Evolutionary conservation across 1,140 invertebrate genomes (phyloP), one percentile per base, ranked within the genome.

Genomic region (Aphidius gifuensis): DNA sequence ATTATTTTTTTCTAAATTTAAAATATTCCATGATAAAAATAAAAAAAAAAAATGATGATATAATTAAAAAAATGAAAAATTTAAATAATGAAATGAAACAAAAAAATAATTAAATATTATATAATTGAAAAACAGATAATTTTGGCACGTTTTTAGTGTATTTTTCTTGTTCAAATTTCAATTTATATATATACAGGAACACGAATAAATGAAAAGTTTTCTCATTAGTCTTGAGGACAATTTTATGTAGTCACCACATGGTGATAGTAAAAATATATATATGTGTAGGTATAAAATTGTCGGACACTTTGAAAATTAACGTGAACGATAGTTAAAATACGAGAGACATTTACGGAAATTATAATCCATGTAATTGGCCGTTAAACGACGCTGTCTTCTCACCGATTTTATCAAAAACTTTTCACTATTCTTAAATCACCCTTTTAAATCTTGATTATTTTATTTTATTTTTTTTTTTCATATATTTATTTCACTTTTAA

Each of bases 291-390:
- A 23, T 42, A 40, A n/a, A 47, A 40, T 55, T n/a, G 49, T 51
- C 55, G 45, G 44, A 55, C 48, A 54, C 16, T 47, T 45, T 54
- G 7, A 21, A 21, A 23, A 58, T 21, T 57, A 44, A 54, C 7
- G 49, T 8, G 44, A 50, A 51, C 58, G 62, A 64, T 64, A 59
- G 59, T 64, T 56, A 64, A 64, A 64, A 64, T 59, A 64, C 49
- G 43, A 64, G 32, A 54, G 53, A 48, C 50, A 43, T 59, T 59
- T 59, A 59, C 49, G 16, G 48, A 48, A 64, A 64, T 64, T 64
- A 64, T 59, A 55, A 59, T 54, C 45, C 57, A 49, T 59, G 57
- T 64, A 64, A 64, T 64, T 64, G 62, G 57, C 58, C 62, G 43
- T 59, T 58, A 59, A 58, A 48, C 57, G 49, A 47, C 21, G 23